Conservation (phyloP, 2,888 invertebrate genomes). For the Ditula angustiorana region DNA sequence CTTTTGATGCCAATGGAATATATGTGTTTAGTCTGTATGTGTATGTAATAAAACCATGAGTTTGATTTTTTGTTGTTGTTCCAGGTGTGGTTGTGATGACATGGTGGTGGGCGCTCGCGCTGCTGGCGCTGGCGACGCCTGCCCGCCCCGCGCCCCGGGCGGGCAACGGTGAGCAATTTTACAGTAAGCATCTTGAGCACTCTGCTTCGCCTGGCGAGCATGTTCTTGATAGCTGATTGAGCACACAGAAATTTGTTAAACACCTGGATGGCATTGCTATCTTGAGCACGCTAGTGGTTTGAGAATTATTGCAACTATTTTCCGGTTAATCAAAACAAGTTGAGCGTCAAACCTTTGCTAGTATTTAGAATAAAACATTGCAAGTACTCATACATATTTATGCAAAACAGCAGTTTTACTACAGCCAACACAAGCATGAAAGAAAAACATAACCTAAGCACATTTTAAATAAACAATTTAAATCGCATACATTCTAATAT, state of each 20-base stretch:
- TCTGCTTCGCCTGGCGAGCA: conserved; percentile 43
- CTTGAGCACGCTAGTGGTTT: too few relatives aligned
- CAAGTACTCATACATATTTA: not conserved
- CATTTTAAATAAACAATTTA: not conserved
- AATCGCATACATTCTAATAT: not conserved
- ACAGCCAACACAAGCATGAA: not conserved
- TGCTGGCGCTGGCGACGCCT: conserved; percentile 77
- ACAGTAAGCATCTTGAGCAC: conserved; percentile 81
- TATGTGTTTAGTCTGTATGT: too few relatives aligned
- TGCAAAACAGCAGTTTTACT: not conserved
- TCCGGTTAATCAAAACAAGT: too few relatives aligned
- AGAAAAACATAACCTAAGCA: not conserved
- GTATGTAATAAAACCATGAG: too few relatives aligned
- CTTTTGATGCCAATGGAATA: too few relatives aligned
- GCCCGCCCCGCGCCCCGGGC: conserved; percentile 79
- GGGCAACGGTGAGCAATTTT: conserved; percentile 81
- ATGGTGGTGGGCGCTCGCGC: conserved; percentile 84
- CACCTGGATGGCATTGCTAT: too few relatives aligned
- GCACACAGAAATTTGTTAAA: not conserved
- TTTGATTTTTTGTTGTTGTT: conserved; percentile 48
- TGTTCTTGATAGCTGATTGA: not conserved
- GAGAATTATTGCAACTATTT: too few relatives aligned
- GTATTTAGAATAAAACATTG: too few relatives aligned
- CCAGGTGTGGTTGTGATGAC: conserved; percentile 86
- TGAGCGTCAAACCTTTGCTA: too few relatives aligned